These are phyloP conservation scores for Indri indri DNA, from an alignment of 2,113 vertebrate genomes.

Conservation along the genomic window DNA sequence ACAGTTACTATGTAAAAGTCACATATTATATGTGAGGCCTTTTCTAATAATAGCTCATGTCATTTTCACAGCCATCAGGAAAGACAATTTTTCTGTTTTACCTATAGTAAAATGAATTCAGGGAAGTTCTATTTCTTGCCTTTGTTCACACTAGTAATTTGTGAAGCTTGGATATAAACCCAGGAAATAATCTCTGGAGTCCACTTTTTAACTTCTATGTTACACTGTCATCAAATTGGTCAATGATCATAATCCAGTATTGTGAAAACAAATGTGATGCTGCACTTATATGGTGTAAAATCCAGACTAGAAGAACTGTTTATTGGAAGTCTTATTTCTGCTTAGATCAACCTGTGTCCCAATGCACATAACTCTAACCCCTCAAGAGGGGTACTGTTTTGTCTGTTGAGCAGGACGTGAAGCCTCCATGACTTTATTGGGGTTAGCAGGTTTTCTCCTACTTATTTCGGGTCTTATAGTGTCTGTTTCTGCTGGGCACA, in stretches of 20 bases:
- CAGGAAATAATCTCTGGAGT: background rate
- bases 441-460: background rate
- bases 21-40: no score
- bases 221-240: background rate
- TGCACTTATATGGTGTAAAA: background rate
- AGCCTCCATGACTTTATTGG: background rate
- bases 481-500: background rate
- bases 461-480: background rate
- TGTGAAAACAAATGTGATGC: background rate
- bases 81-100: background rate
- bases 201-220: background rate
- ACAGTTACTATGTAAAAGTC: background rate
- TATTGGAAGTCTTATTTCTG: background rate
- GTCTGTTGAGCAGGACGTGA: accelerated
- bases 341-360: accelerated
- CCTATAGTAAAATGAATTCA: background rate
- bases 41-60: background rate
- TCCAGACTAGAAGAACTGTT: background rate
- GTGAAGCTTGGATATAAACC: background rate
- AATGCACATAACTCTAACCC: background rate
- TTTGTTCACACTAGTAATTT: background rate
- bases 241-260: background rate
- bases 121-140: background rate
- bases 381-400: background rate
- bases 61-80: background rate